Base-by-base conservation (phyloP, 2,113 vertebrate species). In the Spheniscus mendiculus region DNA sequence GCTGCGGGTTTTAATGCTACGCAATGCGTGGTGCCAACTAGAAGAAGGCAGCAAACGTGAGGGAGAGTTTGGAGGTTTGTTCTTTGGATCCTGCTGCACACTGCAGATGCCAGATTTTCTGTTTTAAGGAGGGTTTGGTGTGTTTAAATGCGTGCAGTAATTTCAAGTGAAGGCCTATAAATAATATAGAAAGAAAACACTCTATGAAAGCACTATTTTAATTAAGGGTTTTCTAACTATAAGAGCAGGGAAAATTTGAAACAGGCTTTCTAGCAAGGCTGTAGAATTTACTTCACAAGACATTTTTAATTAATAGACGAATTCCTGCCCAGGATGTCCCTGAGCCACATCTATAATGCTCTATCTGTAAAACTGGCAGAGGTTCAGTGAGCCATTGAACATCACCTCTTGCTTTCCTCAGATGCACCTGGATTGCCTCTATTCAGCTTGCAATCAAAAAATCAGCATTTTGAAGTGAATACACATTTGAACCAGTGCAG, bases 21-120 rank as follows among this genome's bases (percentile, higher is more conserved):
- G 5, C 18, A 6, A 36, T 15, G 66, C 0, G 0, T 8, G n/a
- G 61, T 93, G 90, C 91, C 93, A 78, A 34, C 25, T 27, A 16
- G 49, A 50, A 70, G 55, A 62, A 78, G 63, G 70, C 91, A 96
- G 80, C 63, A 59, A 91, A 89, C 45, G 29, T 45, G 87, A 74
- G 81, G 80, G 89, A 93, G 72, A n/a, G 63, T 29, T 52, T 65
- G 93, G 87, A 89, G 55, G 38, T 82, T 87, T 87, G 96, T 65
- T 83, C 93, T 61, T 45, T 92, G 95, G 93, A 81, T 71, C 69
- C 40, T 0, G 1, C 92, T 89, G 83, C 30, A 32, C 3, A 0
- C 42, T 71, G 74, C 58, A 20, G 53, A 19, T 27, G 72, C 93
- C 94, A 92, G 87, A 49, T 42, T 56, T 66, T 77, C 62, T 66